phyloP scores from a whole-genome alignment of 2,797 vertebrate species.

The Onychomys torridus region DNA sequence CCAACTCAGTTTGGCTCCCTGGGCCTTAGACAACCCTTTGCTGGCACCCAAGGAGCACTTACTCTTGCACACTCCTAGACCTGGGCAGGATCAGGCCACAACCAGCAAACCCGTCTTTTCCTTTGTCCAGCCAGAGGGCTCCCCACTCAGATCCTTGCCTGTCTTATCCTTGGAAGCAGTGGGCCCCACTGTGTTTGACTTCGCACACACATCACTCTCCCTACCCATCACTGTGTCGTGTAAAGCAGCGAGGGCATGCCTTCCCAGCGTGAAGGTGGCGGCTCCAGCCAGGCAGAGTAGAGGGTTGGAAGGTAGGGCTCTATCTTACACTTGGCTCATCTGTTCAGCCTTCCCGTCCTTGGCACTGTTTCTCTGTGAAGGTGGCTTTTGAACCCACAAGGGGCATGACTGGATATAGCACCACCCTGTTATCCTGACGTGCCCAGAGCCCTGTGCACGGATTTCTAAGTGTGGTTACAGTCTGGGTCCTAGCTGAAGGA shows the following conservation, averaged over 20 bases:
- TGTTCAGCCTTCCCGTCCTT: background rate
- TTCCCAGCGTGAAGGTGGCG: background rate
- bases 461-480: background rate
- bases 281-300: background rate
- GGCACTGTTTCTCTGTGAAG: background rate
- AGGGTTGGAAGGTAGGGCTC: background rate
- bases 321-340: background rate
- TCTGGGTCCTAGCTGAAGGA: background rate
- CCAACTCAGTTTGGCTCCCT: slow-evolving; percentile 35
- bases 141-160: background rate
- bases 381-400: background rate
- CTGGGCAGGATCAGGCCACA: background rate
- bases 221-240: fast-evolving
- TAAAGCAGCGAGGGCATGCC: background rate
- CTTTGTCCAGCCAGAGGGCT: background rate
- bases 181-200: fast-evolving
- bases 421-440: background rate
- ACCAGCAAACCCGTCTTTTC: background rate
- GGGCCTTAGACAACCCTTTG: slow-evolving; percentile 1
- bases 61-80: background rate
- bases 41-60: background rate
- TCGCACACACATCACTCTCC: fast-evolving
- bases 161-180: background rate
- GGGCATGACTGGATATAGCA: background rate
- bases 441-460: slow-evolving; percentile 27